Percentiles rank a stretch among this genome's conserved stretches.
These are phyloP conservation scores for Amphibalanus amphitrite DNA, from an alignment of 1,140 invertebrate species.

Conservation along the genomic window DNA sequence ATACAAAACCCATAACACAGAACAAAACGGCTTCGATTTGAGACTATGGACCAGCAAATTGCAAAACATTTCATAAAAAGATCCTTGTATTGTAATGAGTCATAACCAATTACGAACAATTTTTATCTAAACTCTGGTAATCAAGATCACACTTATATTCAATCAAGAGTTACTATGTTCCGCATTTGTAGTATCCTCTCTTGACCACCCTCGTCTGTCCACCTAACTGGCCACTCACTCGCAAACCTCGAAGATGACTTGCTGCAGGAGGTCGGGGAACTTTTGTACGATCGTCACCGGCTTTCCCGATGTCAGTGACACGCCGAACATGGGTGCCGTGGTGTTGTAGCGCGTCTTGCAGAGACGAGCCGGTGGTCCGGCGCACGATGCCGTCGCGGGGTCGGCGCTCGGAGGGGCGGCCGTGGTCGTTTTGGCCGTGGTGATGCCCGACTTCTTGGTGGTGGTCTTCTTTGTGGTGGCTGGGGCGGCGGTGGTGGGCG, in stretches of 20 bases:
- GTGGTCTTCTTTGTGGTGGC: constrained; percentile 3
- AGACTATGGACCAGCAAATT: too few relatives aligned
- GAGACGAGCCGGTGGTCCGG: constrained; percentile 42
- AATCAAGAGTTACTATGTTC: too few relatives aligned
- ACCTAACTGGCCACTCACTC: constrained; percentile 33
- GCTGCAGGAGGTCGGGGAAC: constrained; percentile 80
- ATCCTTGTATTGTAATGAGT: too few relatives aligned
- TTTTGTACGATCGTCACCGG: constrained; percentile 86
- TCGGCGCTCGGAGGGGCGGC: background rate
- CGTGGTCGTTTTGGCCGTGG: background rate
- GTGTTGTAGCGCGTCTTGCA: constrained; percentile 79
- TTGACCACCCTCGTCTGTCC: too few relatives aligned
- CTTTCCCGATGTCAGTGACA: constrained; percentile 73
- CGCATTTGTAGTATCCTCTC: too few relatives aligned
- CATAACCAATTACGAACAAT: too few relatives aligned
- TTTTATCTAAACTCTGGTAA: too few relatives aligned
- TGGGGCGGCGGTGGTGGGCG: too few relatives aligned
- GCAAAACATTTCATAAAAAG: too few relatives aligned
- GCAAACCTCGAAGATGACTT: constrained; percentile 80
- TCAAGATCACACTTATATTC: too few relatives aligned
- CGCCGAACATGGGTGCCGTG: constrained; percentile 80
- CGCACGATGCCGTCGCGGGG: constrained; percentile 1
- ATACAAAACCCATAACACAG: too few relatives aligned
- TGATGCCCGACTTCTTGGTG: background rate
- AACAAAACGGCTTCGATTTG: too few relatives aligned